Conservation (phyloP, 2,797 vertebrate species). For the Sebastes oblongus region DNA sequence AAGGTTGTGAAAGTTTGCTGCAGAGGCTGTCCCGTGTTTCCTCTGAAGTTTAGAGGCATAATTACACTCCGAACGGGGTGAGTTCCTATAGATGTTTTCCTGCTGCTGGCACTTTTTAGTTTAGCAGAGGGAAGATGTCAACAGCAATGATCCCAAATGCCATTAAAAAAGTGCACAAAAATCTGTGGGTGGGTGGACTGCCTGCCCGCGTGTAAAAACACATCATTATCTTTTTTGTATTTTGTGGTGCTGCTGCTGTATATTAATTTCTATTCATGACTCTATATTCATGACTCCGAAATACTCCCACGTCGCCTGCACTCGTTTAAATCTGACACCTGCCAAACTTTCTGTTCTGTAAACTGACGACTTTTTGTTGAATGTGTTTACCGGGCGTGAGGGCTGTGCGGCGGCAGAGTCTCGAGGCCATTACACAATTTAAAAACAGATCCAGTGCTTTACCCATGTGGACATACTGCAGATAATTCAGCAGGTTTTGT, state of each 20-base stretch:
- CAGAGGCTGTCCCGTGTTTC: constrained; percentile 1
- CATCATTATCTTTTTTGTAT: constrained; percentile 51
- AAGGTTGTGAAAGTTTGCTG: neutral
- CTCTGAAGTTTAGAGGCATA: constrained; percentile 15
- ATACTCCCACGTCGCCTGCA: constrained; percentile 21
- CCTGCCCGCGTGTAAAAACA: constrained; percentile 37
- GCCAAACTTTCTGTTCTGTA: constrained; percentile 17
- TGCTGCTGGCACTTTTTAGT: constrained; percentile 27
- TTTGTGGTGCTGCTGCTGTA: constrained; percentile 14
- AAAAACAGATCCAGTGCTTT: neutral
- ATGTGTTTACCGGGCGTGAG: constrained; percentile 1
- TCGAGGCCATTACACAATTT: neutral
- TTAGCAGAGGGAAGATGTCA: constrained; percentile 29
- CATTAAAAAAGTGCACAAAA: constrained; percentile 35
- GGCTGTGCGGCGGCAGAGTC: neutral
- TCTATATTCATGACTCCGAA: constrained; percentile 22
- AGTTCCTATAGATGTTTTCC: constrained; percentile 12
- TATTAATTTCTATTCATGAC: constrained; percentile 40
- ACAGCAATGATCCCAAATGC: constrained; percentile 44
- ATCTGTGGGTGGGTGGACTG: constrained; percentile 40
- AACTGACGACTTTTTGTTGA: neutral
- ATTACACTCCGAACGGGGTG: neutral
- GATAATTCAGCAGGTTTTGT: neutral
- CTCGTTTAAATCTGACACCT: constrained; percentile 24
- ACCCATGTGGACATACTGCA: neutral